These are phyloP conservation scores for Rostratula benghalensis DNA, from an alignment of 2,113 vertebrate genomes.

Conservation along the genomic window DNA sequence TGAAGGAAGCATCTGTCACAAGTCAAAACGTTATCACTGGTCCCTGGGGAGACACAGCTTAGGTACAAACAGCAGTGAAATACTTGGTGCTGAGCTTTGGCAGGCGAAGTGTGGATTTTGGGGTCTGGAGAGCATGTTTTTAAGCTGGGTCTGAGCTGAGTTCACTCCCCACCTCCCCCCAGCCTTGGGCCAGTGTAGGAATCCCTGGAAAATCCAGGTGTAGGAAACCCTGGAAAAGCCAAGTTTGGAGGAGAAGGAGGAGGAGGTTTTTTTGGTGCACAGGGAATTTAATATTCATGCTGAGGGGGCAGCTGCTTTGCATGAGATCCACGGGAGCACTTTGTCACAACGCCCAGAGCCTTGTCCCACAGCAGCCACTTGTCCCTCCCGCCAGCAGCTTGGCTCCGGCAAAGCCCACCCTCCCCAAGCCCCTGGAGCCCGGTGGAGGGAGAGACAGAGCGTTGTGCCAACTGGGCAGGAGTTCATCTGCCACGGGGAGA, in stretches of 20 bases:
- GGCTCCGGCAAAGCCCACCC: neutral
- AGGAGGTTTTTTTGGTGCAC: accelerated
- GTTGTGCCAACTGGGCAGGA: neutral
- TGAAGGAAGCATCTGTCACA: constrained; percentile 59
- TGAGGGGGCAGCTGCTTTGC: neutral
- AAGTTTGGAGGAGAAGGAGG: neutral
- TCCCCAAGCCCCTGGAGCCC: neutral
- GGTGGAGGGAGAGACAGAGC: neutral
- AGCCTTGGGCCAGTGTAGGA: accelerated
- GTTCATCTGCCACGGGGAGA: neutral
- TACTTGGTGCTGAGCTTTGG: neutral
- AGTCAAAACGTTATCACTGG: neutral
- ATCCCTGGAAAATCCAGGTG: neutral
- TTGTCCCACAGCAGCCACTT: neutral
- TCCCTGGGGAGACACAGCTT: neutral
- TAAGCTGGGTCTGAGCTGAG: neutral
- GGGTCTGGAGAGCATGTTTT: neutral
- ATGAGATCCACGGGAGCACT: accelerated
- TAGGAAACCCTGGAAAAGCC: neutral
- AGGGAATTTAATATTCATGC: neutral
- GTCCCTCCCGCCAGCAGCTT: neutral
- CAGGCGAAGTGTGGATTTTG: neutral
- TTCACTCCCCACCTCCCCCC: neutral
- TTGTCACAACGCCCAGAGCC: neutral
- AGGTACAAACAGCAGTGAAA: neutral